A percentile compares a stretch with the other conserved stretches of the same genome.
Conservation (phyloP, 2,113 vertebrate species). For the Montifringilla adamsi region DNA sequence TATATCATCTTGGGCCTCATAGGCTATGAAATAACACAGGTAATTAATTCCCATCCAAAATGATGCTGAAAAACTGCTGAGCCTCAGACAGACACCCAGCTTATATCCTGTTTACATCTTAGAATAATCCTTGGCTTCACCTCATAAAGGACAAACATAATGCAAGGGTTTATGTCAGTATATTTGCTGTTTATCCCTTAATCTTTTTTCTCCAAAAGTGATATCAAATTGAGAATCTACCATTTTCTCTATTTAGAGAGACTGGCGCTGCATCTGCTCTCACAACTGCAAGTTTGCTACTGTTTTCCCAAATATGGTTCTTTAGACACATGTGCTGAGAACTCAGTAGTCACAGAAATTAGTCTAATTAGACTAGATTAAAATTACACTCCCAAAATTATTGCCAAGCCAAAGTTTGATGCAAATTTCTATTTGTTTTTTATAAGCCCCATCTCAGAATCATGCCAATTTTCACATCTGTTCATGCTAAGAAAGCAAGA, state of each 20-base stretch:
- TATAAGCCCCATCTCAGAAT: neutral
- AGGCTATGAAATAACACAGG: neutral
- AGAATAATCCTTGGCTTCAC: neutral
- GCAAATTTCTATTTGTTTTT: conserved; percentile 3
- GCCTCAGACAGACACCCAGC: neutral
- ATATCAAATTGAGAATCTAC: neutral
- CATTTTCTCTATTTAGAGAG: neutral
- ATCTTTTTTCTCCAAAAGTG: neutral
- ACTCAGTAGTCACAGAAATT: conserved; percentile 9
- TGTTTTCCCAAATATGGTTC: neutral
- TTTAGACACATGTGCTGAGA: neutral
- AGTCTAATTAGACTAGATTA: conserved; percentile 12
- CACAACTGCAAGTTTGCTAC: neutral
- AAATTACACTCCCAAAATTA: conserved; percentile 22
- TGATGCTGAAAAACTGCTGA: neutral
- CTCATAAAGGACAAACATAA: neutral
- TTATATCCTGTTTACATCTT: neutral
- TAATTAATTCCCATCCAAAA: neutral
- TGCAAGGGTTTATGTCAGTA: neutral
- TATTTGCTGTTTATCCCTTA: neutral
- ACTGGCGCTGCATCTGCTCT: neutral
- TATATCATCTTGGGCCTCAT: neutral
- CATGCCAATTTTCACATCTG: conserved; percentile 8
- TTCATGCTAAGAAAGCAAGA: neutral
- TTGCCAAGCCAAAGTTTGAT: neutral